These are phyloP conservation scores for Petrophora chlorosata DNA, from an alignment of 2,888 invertebrate genomes.

Conservation along the genomic window DNA sequence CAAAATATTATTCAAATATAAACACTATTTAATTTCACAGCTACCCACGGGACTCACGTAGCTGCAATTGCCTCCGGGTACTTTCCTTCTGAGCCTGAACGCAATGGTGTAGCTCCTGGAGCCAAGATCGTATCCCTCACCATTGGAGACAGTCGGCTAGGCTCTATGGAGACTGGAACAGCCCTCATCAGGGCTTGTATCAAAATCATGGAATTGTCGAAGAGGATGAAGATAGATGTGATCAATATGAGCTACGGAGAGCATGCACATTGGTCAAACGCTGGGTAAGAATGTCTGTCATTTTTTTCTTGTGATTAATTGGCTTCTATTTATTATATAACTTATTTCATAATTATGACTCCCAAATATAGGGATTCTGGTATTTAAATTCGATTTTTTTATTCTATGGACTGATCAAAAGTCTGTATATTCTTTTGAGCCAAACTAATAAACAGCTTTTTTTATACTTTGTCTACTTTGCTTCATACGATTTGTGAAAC, in stretches of 20 bases:
- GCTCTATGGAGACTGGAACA: conserved; percentile 98
- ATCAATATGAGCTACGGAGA: conserved; percentile 99
- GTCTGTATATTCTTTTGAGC: no score
- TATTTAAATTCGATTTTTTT: no score
- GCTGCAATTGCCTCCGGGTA: conserved; percentile 97
- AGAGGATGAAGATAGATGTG: conserved; percentile 88
- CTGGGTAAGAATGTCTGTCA: conserved; percentile 86
- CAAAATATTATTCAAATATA: no score
- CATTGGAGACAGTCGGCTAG: conserved; percentile 96
- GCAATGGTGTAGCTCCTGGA: conserved; percentile 98
- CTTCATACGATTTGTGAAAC: no score
- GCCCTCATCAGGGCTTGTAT: conserved; percentile 96
- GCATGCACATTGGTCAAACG: conserved; percentile 94
- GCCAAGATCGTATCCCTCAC: conserved; percentile 96
- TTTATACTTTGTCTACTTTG: no score
- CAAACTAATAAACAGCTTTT: no score
- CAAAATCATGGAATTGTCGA: conserved; percentile 89
- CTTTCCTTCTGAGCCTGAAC: conserved; percentile 93
- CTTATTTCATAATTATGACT: no score
- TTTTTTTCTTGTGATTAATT: neutral
- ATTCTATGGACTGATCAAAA: no score
- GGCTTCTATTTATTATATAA: neutral
- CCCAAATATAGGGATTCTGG: no score
- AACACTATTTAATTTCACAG: conserved; percentile 59
- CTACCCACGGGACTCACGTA: conserved; percentile 98